Conservation (phyloP, 2,888 invertebrate genomes). For the Drosophila anceps region DNA sequence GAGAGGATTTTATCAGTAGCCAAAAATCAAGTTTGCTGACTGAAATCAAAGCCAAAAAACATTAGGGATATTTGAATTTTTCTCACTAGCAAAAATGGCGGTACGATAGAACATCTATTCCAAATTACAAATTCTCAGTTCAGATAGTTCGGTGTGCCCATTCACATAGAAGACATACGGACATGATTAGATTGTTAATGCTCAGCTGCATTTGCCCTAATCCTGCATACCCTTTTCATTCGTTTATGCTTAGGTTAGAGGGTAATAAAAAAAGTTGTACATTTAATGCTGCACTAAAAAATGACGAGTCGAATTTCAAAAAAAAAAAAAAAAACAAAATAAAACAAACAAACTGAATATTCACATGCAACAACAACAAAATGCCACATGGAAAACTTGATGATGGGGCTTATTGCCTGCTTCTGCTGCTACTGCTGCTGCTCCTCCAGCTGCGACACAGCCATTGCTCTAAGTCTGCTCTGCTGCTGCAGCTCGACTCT, state of each 20-base stretch:
- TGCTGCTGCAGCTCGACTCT: constrained; percentile 29
- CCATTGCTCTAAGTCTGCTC: constrained; percentile 24
- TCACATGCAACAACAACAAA: constrained; percentile 63
- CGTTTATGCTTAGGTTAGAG: background rate
- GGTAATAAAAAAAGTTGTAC: constrained; percentile 7
- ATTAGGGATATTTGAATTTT: background rate
- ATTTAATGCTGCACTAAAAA: constrained; percentile 43
- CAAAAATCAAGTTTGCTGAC: background rate
- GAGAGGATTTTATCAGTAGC: background rate
- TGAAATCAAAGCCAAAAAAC: background rate
- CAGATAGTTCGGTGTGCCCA: background rate
- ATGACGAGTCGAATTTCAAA: constrained; percentile 60
- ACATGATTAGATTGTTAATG: constrained; percentile 4
- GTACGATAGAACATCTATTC: background rate
- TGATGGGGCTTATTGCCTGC: constrained; percentile 13
- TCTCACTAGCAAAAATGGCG: background rate
- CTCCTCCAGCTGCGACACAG: constrained; percentile 31
- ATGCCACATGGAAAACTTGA: constrained; percentile 55
- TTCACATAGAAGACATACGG: background rate
- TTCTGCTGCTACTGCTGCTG: constrained; percentile 8
- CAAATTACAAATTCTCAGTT: background rate
- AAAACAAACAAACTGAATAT: constrained; percentile 69
- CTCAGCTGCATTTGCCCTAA: background rate
- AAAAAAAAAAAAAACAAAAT: background rate
- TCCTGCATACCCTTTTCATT: background rate